Base-by-base conservation (phyloP, 2,113 vertebrate species). In the Pycnonotus jocosus region DNA sequence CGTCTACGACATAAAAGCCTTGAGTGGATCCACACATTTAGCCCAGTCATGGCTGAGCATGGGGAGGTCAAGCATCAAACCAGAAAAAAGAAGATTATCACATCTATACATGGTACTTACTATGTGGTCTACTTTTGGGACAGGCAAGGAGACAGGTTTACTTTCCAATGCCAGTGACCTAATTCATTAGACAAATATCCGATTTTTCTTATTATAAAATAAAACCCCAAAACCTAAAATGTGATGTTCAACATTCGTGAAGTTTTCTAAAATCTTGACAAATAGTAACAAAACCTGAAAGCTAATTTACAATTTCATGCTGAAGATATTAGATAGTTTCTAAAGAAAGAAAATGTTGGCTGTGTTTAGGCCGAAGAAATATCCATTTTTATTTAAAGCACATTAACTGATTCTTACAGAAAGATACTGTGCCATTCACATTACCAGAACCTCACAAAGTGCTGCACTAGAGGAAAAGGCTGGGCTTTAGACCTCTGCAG, bases 361-460 rank as follows among this genome's bases (percentile, higher is more conserved):
- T 3, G 0, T 42, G 10, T 42, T 76, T 30, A 47, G 23, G 4
- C 19, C 53, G 23, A 12, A 57, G 68, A 87, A 88, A 58, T 25
- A 79, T 5, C 4, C 2, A 9, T 17, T 27, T 50, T 42, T 69
- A 73, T 70, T 86, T 65, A 53, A 84, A 86, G n/a, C 24, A 81
- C 1, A 2, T n/a, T 11, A 89, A 38, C 6, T 28, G 24, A 81
- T 31, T 31, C 47, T 56, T n/a, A 57, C 0, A 1, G 12, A n/a
- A 60, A 77, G 15, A 62, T 48, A 17, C 11, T 17, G 31, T 56
- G 31, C 14, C 33, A 17, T 44, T 65, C 15, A 9, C 12, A 42
- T 14, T 11, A 48, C 31, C 25, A 48, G 7, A 24, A 69, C 28
- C 13, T 69, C 50, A 35, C 11, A 15, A 65, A 83, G 15, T 19